Base-by-base conservation (phyloP, 2,113 vertebrate genomes). In the Hydrochoerus hydrochaeris region DNA sequence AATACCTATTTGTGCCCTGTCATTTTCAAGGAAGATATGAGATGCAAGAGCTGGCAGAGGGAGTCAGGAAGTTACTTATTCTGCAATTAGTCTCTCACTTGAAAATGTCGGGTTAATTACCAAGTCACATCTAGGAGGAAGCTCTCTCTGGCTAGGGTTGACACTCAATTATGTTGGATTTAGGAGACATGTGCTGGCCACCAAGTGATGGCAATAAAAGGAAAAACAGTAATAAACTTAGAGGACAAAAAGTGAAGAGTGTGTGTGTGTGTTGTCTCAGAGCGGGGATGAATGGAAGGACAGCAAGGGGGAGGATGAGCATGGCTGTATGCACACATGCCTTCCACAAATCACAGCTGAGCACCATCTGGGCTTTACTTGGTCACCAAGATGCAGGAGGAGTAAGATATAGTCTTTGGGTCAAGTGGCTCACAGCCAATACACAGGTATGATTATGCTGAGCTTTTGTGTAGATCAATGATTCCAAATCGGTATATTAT, bases 81-180 rank as follows among this genome's bases (percentile, higher is more conserved):
- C 35, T 90, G 85, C 82, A 93, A 96, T 97, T 90, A 97, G 81
- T 91, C 75, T 90, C 82, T 85, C 87, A 87, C 54, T 92, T 95
- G 60, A 94, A 97, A 96, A 97, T 85, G 86, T 83, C 13, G 58
- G 81, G 41, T 83, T 44, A 95, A 95, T 95, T 90, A 95, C 65
- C 69, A 78, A 90, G 58, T 73, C 69, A 52, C 67, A 78, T 82
- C 69, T 73, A 84, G 84, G 92, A 75, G 20, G 30, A 52, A 82
- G 60, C 30, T 26, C 90, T 95, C 44, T 35, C 32, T 83, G 85
- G 22, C 84, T 57, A 58, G 77, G 78, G 78, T 35, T 90, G 96
- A 83, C 75, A 57, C 92, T 91, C 67, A 93, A 38, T 92, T 90
- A 96, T 83, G 80, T 16, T 92, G 32, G 57, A 89, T 93, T 88